A percentile compares a stretch with the other conserved stretches of the same genome.
These are phyloP conservation scores for Chondrilla cf. caribensis DNA, from an alignment of 37 sponge, comb jelly and placozoan species.

Conservation along the genomic window DNA sequence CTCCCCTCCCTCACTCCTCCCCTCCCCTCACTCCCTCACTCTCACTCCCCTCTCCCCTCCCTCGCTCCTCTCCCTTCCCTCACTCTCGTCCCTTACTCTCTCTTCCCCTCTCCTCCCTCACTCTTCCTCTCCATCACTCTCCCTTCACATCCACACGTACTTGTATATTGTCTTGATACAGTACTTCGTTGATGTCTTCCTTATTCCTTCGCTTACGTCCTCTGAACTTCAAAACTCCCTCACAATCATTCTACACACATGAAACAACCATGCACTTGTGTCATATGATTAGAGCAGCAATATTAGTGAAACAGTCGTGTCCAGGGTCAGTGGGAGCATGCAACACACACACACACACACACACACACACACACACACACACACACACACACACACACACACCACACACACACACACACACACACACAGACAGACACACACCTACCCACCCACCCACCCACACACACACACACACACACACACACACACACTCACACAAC, in stretches of 20 bases:
- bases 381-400: slow-evolving; percentile 39
- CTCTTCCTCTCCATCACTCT: too few relatives aligned
- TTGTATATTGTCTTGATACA: slow-evolving; percentile 9
- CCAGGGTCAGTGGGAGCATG: too few relatives aligned
- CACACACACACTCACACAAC: not conserved
- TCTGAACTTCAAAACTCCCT: slow-evolving; percentile 5
- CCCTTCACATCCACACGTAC: too few relatives aligned
- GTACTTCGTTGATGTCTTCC: slow-evolving; percentile 4
- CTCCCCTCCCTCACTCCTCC: too few relatives aligned
- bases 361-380: slow-evolving; percentile 20
- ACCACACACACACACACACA: not conserved
- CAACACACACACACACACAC: slow-evolving; percentile 20
- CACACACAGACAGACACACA: not conserved
- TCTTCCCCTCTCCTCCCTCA: too few relatives aligned
- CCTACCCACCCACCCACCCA: not conserved
- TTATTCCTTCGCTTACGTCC: slow-evolving; percentile 13
- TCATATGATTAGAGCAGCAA: too few relatives aligned
- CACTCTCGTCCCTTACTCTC: too few relatives aligned
- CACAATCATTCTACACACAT: not conserved
- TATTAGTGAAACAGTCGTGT: too few relatives aligned
- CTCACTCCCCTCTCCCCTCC: too few relatives aligned
- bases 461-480: not conserved
- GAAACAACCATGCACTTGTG: too few relatives aligned
- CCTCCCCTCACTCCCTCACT: too few relatives aligned
- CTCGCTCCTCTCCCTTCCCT: too few relatives aligned